Evolutionary conservation across 2,113 vertebrate genomes (phyloP).

Genomic region (Sinocyclocheilus anshuiensis): DNA sequence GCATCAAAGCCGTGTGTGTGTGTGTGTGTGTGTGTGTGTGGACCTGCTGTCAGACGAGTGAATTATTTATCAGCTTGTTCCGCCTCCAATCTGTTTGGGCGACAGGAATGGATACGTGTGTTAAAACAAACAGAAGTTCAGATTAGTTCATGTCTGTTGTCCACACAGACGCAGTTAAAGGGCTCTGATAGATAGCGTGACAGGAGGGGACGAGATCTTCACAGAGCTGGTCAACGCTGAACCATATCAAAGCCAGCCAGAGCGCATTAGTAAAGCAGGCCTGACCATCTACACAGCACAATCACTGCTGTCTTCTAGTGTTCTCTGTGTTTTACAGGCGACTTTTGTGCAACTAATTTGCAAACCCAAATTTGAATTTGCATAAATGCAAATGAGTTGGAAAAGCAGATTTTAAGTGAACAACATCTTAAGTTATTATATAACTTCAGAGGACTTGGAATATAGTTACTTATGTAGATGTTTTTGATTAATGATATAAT

Average conservation of each 20-base stretch:
- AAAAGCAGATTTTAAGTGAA: neutral
- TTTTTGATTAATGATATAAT: neutral
- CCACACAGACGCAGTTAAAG: neutral
- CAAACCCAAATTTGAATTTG: neutral
- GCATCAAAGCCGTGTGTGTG: constrained; percentile 56
- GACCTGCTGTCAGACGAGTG: constrained; percentile 47
- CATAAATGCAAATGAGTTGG: neutral
- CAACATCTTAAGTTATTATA: neutral
- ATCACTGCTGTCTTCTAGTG: neutral
- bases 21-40: constrained; percentile 17
- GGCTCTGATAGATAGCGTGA: neutral
- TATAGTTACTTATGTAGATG: neutral
- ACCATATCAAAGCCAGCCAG: constrained; percentile 19
- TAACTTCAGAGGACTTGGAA: no score
- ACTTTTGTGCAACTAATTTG: neutral
- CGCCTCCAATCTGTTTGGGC: constrained; percentile 55
- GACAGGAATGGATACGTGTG: constrained; percentile 31
- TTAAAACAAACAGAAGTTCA: constrained; percentile 52
- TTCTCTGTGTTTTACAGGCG: neutral
- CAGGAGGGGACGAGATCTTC: neutral
- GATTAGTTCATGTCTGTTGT: constrained; percentile 40
- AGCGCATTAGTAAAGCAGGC: constrained; percentile 11
- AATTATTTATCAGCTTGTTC: constrained; percentile 56
- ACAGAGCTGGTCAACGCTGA: constrained; percentile 10
- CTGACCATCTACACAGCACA: neutral